Base-by-base conservation (phyloP, 2,888 invertebrate genomes). In the Podabrus alpinus region DNA sequence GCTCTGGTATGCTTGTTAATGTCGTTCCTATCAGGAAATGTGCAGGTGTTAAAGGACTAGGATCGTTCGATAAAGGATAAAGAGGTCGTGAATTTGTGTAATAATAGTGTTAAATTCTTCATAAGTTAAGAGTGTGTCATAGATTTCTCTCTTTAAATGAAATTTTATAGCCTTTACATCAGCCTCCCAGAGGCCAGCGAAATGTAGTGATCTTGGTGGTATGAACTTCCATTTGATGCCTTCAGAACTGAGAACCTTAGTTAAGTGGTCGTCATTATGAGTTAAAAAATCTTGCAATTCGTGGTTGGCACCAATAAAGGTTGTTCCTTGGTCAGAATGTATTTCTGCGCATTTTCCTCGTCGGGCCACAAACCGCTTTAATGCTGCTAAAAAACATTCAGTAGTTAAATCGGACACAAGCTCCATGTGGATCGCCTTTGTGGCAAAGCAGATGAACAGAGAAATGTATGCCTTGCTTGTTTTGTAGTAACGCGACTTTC, bases 401-500 rank as follows among this genome's bases (percentile, higher is more conserved):
- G n/a, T n/a, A n/a, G n/a, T n/a, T n/a, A n/a, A n/a, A n/a, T n/a
- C n/a, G n/a, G n/a, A n/a, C n/a, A n/a, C n/a, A n/a, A n/a, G n/a
- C n/a, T n/a, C n/a, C n/a, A n/a, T n/a, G n/a, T n/a, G n/a, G n/a
- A n/a, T n/a, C n/a, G n/a, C n/a, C n/a, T n/a, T n/a, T n/a, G n/a
- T n/a, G n/a, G n/a, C n/a, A n/a, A n/a, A n/a, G n/a, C n/a, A n/a
- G n/a, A n/a, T n/a, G n/a, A n/a, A n/a, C n/a, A n/a, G n/a, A n/a
- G n/a, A n/a, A n/a, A n/a, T n/a, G n/a, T n/a, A n/a, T n/a, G n/a
- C n/a, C n/a, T n/a, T n/a, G n/a, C 7, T 4, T 66, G 21, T 24
- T 10, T 19, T 66, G 11, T 74, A 66, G 62, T 78, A 78, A 21
- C 81, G 69, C 59, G 68, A 62, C 21, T 75, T 78, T n/a, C 74